phyloP scores from a whole-genome alignment of 2,797 vertebrate genomes.

The Urocyon cinereoargenteus region DNA sequence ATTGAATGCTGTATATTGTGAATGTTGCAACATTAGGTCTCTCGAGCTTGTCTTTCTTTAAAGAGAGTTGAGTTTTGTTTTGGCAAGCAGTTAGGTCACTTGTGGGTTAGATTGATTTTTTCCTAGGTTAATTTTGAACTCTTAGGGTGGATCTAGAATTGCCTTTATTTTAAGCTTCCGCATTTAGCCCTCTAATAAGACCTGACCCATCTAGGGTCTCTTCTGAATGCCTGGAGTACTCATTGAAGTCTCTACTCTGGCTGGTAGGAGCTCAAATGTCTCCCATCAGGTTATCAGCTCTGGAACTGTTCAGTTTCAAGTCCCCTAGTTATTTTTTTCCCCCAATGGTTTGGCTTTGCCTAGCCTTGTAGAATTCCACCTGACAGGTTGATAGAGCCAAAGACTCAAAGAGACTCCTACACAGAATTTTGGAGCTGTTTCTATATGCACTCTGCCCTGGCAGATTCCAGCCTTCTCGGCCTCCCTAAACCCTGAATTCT shows the following conservation, averaged over 20 bases:
- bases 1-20: neutral
- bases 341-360: neutral
- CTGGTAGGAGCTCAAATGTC: neutral
- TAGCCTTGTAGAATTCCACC: neutral
- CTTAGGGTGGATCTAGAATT: neutral
- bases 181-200: neutral
- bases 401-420: neutral
- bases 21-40: neutral
- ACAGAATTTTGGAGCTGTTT: neutral
- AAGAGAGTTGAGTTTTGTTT: slow-evolving; percentile 28
- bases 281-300: neutral
- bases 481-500: neutral
- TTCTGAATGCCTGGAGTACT: neutral
- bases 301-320: neutral
- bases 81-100: neutral
- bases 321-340: neutral
- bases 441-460: neutral
- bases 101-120: neutral
- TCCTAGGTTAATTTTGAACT: neutral
- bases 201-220: neutral
- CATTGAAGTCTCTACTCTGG: neutral
- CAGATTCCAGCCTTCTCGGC: neutral
- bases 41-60: slow-evolving; percentile 15
- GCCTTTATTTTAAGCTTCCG: neutral
- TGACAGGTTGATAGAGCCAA: accelerated